A percentile compares a stretch with the other conserved stretches of the same genome.
Evolutionary conservation across 2,888 invertebrate genomes (phyloP).

Genomic region (Drosophila borborema): DNA sequence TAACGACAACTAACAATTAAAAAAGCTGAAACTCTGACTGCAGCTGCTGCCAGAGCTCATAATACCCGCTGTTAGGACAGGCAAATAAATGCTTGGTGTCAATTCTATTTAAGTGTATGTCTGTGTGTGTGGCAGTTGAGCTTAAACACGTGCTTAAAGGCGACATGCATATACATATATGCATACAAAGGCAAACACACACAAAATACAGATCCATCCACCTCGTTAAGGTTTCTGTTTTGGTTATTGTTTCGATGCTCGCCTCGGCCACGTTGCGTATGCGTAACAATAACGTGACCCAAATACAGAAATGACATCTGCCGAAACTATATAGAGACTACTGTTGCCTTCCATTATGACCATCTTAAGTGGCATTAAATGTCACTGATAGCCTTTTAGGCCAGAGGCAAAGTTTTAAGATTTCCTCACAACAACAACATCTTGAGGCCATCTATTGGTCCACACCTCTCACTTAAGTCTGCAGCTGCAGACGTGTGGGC

Average conservation of each 20-base stretch:
- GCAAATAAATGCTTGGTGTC: conserved; percentile 21
- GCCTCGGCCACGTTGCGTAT: conserved; percentile 59
- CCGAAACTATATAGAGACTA: conserved; percentile 7
- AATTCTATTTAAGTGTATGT: conserved; percentile 5
- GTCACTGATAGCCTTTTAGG: conserved; percentile 59
- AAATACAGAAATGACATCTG: conserved; percentile 52
- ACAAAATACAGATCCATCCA: background rate
- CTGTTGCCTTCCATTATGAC: conserved; percentile 23
- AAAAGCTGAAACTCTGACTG: background rate
- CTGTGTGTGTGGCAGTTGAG: conserved; percentile 23
- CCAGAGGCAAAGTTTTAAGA: conserved; percentile 55
- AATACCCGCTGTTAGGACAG: conserved; percentile 23
- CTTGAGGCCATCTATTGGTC: conserved; percentile 3
- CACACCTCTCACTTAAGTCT: background rate
- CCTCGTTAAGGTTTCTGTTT: conserved; percentile 21
- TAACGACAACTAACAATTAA: conserved; percentile 11
- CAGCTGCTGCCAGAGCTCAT: conserved; percentile 1
- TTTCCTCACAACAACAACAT: conserved; percentile 51
- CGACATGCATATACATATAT: conserved; percentile 61
- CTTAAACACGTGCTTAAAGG: conserved; percentile 73
- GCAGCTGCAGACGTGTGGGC: background rate
- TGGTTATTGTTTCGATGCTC: conserved; percentile 8
- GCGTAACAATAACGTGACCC: conserved; percentile 73
- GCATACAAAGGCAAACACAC: conserved; percentile 34
- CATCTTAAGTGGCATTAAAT: conserved; percentile 67